Evolutionary conservation across 1,140 invertebrate genomes (phyloP).

Genomic region (Drosophila triauraria): DNA sequence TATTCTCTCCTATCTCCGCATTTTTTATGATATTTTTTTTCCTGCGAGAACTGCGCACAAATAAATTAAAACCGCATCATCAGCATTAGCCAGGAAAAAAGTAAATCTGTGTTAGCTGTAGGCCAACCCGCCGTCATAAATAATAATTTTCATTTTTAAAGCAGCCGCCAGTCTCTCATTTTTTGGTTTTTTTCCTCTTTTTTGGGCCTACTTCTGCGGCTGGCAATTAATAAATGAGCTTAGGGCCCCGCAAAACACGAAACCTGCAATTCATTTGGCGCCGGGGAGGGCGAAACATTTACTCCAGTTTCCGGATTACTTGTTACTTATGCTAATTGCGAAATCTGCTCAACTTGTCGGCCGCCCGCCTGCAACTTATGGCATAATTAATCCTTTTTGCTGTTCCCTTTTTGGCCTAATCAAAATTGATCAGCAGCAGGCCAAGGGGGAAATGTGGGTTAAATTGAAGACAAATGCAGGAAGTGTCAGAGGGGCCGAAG

Average conservation of each 20-base stretch:
- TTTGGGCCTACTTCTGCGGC: slow-evolving; percentile 35
- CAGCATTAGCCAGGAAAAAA: slow-evolving; percentile 54
- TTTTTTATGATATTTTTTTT: slow-evolving; percentile 36
- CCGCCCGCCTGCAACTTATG: slow-evolving; percentile 49
- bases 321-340: slow-evolving; percentile 67
- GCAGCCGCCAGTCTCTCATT: slow-evolving; percentile 10
- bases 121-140: slow-evolving; percentile 37
- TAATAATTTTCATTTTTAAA: slow-evolving; percentile 57
- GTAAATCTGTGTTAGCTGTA: slow-evolving; percentile 46
- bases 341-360: slow-evolving; percentile 30
- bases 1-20: slow-evolving; percentile 13
- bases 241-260: slow-evolving; percentile 34
- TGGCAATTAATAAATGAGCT: slow-evolving; percentile 57
- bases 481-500: not conserved
- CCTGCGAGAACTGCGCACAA: slow-evolving; percentile 46
- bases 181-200: not conserved
- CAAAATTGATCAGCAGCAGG: slow-evolving; percentile 41
- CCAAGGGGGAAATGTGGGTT: slow-evolving; percentile 26
- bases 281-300: slow-evolving; percentile 11
- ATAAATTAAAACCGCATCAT: slow-evolving; percentile 54
- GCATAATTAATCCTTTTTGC: slow-evolving; percentile 68
- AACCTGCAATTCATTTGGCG: slow-evolving; percentile 34
- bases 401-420: slow-evolving; percentile 28
- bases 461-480: slow-evolving; percentile 13
- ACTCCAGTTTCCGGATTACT: slow-evolving; percentile 39